Evolutionary conservation across 2,888 invertebrate species (phyloP).

Genomic region (Fabriciana adippe): DNA sequence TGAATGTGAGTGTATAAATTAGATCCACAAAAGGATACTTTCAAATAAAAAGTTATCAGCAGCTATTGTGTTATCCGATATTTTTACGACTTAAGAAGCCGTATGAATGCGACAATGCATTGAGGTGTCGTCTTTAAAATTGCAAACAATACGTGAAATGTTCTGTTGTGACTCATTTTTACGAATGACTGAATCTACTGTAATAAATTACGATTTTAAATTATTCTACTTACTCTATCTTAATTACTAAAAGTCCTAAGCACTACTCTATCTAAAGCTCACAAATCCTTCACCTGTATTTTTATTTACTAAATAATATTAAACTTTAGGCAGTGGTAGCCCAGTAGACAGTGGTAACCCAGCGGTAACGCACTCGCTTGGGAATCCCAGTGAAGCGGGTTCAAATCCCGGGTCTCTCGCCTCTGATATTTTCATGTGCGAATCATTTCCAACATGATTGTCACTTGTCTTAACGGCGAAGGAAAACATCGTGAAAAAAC

Average conservation of each 20-base stretch:
- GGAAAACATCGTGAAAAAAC: too few species aligned
- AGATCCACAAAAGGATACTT: slow-evolving; percentile 49
- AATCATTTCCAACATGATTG: too few species aligned
- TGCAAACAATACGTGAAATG: slow-evolving; percentile 63
- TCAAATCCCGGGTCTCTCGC: too few species aligned
- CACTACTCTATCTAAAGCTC: too few species aligned
- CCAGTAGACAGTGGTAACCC: too few species aligned
- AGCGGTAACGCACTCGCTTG: too few species aligned
- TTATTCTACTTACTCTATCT: slow-evolving; percentile 17
- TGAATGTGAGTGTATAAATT: slow-evolving; percentile 41
- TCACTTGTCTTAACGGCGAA: too few species aligned
- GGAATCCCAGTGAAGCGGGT: too few species aligned
- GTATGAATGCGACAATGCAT: slow-evolving; percentile 64
- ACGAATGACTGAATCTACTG: slow-evolving; percentile 38
- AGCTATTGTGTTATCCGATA: slow-evolving; percentile 77
- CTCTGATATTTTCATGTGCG: too few species aligned
- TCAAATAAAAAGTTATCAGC: slow-evolving; percentile 71
- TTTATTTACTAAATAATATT: neutral
- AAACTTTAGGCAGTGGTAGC: too few species aligned
- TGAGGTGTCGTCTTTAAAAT: slow-evolving; percentile 72
- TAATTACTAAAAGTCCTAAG: neutral
- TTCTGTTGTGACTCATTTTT: slow-evolving; percentile 50
- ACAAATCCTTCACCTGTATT: too few species aligned
- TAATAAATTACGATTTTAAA: slow-evolving; percentile 19
- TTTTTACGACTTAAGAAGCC: slow-evolving; percentile 80